Percentiles rank a stretch among this genome's conserved stretches.
Evolutionary conservation across 2,797 vertebrate genomes (phyloP).

Genomic region (Liparis tanakae): DNA sequence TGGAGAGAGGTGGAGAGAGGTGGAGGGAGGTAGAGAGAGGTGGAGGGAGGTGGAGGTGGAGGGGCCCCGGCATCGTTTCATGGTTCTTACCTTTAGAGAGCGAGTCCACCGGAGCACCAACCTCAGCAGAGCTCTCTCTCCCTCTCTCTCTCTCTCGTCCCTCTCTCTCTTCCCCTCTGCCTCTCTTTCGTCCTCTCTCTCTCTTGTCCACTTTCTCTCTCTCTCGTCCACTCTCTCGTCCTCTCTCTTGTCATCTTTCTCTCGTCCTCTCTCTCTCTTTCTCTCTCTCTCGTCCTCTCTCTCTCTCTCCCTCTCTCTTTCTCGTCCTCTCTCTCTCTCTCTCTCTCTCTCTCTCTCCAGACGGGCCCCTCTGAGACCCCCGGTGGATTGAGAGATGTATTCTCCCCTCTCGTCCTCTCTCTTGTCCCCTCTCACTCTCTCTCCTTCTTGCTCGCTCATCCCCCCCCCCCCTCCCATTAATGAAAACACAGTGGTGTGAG

Average conservation of each 20-base stretch:
- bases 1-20: no score
- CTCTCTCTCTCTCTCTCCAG: constrained; percentile 8
- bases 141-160: background rate
- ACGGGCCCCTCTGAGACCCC: background rate
- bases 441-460: no score
- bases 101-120: constrained; percentile 28
- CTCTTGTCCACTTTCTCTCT: no score
- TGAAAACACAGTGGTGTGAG: constrained; percentile 9
- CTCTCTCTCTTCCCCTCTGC: background rate
- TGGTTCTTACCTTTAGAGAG: constrained; percentile 55
- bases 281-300: constrained; percentile 15
- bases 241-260: no score
- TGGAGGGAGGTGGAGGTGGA: constrained; percentile 11
- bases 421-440: no score
- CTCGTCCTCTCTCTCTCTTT: no score
- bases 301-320: background rate
- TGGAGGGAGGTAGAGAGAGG: no score
- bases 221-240: no score
- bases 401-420: no score
- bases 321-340: constrained; percentile 1
- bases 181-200: no score
- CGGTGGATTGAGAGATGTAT: constrained; percentile 4
- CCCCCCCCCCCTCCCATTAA: background rate
- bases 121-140: constrained; percentile 32
- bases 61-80: constrained; percentile 53